A percentile compares a stretch with the other conserved stretches of the same genome.
Conservation (phyloP, 2,113 vertebrate genomes). For the Mormoops blainvillei region DNA sequence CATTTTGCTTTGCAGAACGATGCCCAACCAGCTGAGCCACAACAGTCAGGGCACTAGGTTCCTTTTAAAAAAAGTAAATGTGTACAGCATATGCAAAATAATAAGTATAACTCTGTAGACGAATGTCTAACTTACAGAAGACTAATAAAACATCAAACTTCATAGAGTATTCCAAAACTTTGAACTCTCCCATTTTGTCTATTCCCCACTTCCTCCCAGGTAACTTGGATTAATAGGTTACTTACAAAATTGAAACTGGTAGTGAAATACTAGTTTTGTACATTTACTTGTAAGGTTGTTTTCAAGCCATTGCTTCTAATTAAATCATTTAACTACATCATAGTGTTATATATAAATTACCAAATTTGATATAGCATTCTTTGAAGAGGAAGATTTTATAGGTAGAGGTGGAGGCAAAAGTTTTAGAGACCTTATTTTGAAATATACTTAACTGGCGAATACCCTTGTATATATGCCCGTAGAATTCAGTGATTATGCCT, state of each 20-base stretch:
- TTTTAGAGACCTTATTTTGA: neutral
- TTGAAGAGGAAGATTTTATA: neutral
- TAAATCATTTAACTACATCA: neutral
- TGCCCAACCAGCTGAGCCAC: no score
- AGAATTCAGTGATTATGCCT: neutral
- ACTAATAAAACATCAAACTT: neutral
- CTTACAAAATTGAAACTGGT: neutral
- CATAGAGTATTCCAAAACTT: neutral
- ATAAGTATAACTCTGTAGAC: neutral
- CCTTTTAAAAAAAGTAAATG: neutral
- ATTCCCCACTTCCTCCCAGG: neutral
- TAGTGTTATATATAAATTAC: neutral
- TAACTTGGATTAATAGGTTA: neutral
- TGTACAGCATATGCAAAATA: neutral
- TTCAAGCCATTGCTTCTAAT: slow-evolving; percentile 11
- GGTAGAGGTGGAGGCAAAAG: neutral
- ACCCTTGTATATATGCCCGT: neutral
- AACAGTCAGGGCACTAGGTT: neutral
- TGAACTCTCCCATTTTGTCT: neutral
- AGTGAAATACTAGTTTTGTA: neutral
- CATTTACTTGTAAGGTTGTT: neutral
- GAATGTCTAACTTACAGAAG: neutral
- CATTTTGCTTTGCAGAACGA: no score
- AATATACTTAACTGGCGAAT: neutral
- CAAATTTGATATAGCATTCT: neutral